Conservation (phyloP, 2,888 invertebrate genomes). For the Eueremaeus valkanovi region DNA sequence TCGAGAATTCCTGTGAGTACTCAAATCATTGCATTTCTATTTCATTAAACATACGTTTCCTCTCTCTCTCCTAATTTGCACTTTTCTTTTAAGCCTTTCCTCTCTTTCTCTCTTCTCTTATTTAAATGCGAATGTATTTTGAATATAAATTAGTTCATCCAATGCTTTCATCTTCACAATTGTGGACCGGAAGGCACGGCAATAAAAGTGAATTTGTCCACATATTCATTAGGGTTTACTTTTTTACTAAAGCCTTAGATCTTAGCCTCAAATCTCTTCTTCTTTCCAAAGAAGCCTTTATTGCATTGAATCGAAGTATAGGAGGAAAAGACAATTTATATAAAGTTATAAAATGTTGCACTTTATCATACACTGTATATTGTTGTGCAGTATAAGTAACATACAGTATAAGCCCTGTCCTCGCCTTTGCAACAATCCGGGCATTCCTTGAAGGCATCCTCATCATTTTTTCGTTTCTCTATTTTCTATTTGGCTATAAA, state of each 20-base stretch:
- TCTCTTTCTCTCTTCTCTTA: neutral
- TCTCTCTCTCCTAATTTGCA: neutral
- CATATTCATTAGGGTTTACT: conserved; percentile 8
- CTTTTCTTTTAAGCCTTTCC: neutral
- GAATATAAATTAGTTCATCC: conserved; percentile 3
- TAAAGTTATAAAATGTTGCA: conserved; percentile 15
- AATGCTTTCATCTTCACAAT: neutral
- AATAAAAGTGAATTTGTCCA: conserved; percentile 9
- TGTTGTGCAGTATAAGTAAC: neutral
- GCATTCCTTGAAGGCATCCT: conserved; percentile 6
- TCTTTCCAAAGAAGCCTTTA: neutral
- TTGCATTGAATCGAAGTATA: neutral
- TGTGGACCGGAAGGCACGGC: neutral
- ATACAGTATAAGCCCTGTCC: neutral
- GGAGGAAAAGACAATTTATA: neutral
- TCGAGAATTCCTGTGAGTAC: conserved; percentile 73
- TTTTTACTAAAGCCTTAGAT: neutral
- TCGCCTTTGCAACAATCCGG: neutral
- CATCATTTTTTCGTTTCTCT: neutral
- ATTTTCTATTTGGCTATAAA: neutral
- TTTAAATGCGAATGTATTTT: neutral
- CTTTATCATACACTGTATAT: neutral
- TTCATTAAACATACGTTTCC: too few species aligned
- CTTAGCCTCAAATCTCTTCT: conserved; percentile 7
- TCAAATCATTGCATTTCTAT: neutral